These are phyloP conservation scores for Mus pahari DNA, from an alignment of 2,113 vertebrate genomes.

Conservation along the genomic window DNA sequence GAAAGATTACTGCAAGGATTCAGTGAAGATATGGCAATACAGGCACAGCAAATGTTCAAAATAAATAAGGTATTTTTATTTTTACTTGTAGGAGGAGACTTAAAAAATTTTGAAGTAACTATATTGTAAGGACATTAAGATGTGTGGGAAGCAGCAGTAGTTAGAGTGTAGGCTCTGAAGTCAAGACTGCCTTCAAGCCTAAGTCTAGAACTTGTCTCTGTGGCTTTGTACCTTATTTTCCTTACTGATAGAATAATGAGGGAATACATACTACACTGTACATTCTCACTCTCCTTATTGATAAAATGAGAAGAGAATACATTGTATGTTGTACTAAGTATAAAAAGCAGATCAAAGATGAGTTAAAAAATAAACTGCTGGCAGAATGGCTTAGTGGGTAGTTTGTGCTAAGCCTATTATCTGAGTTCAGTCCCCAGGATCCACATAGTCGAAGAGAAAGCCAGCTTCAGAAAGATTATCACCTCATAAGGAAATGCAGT, in stretches of 20 bases:
- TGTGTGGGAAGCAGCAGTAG: neutral
- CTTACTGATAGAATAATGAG: neutral
- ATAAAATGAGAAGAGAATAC: conserved; percentile 43
- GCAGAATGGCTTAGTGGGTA: neutral
- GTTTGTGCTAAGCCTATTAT: neutral
- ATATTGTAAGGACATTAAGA: conserved; percentile 5
- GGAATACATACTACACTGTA: conserved; percentile 18
- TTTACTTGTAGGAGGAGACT: conserved; percentile 38
- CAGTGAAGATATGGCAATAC: conserved; percentile 93
- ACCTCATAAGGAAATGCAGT: neutral
- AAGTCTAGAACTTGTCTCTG: neutral
- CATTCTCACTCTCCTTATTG: conserved; percentile 24
- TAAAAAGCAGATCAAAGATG: conserved; percentile 48
- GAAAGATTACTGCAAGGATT: conserved; percentile 95
- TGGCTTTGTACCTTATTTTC: conserved; percentile 17
- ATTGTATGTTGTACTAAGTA: conserved; percentile 29
- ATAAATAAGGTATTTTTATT: conserved; percentile 95
- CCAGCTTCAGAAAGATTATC: neutral
- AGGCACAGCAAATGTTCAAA: conserved; percentile 95
- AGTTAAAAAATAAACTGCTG: neutral
- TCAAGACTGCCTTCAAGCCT: conserved; percentile 45
- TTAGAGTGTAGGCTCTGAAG: conserved; percentile 18
- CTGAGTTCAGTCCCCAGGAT: neutral
- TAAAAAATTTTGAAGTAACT: neutral
- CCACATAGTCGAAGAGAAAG: neutral